phyloP scores from a whole-genome alignment of 2,797 vertebrate genomes.

The Micromesistius poutassou region DNA sequence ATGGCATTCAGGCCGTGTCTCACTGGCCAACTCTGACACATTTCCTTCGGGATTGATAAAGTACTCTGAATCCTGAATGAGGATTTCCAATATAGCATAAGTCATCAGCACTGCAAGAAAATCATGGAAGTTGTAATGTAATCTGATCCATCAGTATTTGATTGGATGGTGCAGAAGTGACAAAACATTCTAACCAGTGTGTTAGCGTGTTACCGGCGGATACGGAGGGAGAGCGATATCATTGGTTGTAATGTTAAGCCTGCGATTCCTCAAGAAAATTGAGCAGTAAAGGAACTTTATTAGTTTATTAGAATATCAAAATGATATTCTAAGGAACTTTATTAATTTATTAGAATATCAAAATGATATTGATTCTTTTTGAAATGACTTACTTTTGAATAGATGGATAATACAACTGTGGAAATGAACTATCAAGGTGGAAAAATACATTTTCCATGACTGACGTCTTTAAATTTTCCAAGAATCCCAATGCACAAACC shows the following conservation, averaged over 20 bases:
- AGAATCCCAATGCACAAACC: conserved; percentile 5
- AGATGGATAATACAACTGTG: background rate
- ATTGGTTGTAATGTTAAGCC: background rate
- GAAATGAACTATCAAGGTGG: background rate
- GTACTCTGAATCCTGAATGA: background rate
- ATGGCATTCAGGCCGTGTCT: too few species aligned
- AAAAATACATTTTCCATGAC: too few species aligned
- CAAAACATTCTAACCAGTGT: too few species aligned
- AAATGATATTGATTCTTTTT: background rate
- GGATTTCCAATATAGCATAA: too few species aligned
- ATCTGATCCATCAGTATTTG: too few species aligned
- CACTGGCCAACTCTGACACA: background rate
- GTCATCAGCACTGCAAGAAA: too few species aligned
- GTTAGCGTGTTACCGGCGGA: background rate
- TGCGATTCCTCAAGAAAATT: background rate
- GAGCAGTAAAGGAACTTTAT: background rate
- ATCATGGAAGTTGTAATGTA: too few species aligned
- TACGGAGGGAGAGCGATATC: background rate
- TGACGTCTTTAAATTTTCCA: conserved; percentile 15
- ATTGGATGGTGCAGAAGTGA: background rate
- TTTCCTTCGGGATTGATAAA: background rate
- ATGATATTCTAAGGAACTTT: too few species aligned
- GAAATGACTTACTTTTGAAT: background rate
- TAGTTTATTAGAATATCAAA: background rate
- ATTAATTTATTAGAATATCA: background rate